These are phyloP conservation scores for Watsonalla cultraria DNA, from an alignment of 2,888 invertebrate genomes.

Conservation along the genomic window DNA sequence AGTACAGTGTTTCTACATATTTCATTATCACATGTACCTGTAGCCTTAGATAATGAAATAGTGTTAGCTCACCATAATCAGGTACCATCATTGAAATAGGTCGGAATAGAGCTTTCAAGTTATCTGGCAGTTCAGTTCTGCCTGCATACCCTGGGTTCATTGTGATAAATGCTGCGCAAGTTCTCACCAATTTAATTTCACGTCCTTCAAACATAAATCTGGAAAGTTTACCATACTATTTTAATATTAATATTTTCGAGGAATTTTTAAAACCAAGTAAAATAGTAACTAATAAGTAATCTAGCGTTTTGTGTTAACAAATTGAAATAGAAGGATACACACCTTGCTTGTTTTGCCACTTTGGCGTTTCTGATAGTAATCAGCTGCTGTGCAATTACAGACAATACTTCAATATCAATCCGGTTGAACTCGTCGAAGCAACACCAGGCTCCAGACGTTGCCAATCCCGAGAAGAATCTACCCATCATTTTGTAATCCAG, in stretches of 20 bases:
- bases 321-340: not conserved
- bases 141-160: conserved; percentile 97
- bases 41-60: no score
- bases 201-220: conserved; percentile 94
- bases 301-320: no score
- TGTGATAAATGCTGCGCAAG: conserved; percentile 92
- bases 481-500: conserved; percentile 91
- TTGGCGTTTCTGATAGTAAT: conserved; percentile 94
- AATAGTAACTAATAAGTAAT: no score
- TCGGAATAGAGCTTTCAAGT: conserved; percentile 90
- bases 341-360: conserved; percentile 78
- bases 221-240: not conserved
- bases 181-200: conserved; percentile 88
- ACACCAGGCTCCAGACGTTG: conserved; percentile 95
- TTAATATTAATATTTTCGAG: no score
- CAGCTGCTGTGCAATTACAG: conserved; percentile 93
- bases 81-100: conserved; percentile 96
- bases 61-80: conserved; percentile 83
- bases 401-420: conserved; percentile 93
- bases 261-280: no score
- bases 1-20: no score
- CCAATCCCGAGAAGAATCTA: conserved; percentile 91
- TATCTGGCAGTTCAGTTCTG: conserved; percentile 92
- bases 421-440: conserved; percentile 96
- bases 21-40: no score